Conservation (phyloP, 2,797 vertebrate genomes). For the Apodemus agrarius region DNA sequence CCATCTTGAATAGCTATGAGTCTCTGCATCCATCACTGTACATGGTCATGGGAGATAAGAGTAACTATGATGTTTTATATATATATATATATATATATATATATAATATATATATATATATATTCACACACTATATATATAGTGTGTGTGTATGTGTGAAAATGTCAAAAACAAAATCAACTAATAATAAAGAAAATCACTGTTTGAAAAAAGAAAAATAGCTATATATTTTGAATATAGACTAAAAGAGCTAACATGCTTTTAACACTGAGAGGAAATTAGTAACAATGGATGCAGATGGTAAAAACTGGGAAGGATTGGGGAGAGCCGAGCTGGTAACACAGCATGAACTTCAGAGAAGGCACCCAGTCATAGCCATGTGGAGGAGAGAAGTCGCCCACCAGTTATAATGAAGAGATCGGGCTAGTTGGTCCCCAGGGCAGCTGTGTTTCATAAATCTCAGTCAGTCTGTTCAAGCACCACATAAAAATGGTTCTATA, state of each 20-base stretch:
- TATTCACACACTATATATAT: no score
- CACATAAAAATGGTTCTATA: constrained; percentile 7
- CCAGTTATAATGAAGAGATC: neutral
- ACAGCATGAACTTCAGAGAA: constrained; percentile 31
- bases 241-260: neutral
- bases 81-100: no score
- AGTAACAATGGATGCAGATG: neutral
- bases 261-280: constrained; percentile 22
- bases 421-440: neutral
- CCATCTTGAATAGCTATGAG: neutral
- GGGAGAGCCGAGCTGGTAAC: neutral
- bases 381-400: neutral
- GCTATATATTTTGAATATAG: neutral
- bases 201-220: neutral
- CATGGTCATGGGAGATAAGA: neutral
- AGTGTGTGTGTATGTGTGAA: neutral
- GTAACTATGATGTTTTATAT: neutral
- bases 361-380: neutral
- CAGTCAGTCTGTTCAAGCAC: neutral
- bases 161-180: neutral
- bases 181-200: neutral
- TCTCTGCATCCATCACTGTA: neutral
- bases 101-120: neutral
- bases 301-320: neutral
- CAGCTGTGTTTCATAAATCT: neutral